phyloP scores from a whole-genome alignment of 2,113 vertebrate species.

The Crotalus helleri region DNA sequence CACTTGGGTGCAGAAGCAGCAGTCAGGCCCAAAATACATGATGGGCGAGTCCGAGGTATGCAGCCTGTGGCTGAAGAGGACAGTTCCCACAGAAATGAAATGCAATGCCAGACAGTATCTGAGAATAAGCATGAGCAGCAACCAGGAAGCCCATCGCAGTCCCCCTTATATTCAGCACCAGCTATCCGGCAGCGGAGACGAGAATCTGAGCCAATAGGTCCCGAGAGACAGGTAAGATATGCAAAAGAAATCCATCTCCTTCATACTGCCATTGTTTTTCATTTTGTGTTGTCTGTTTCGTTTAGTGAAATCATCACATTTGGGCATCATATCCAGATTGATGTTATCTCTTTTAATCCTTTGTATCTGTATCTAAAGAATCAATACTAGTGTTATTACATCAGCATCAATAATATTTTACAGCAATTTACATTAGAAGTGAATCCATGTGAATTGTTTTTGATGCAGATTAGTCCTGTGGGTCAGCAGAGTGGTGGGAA shows the following conservation, averaged over 20 bases:
- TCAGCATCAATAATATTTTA: not conserved
- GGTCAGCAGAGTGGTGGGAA: not conserved
- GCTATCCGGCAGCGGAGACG: constrained; percentile 82
- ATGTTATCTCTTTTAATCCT: not conserved
- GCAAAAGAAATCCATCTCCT: constrained; percentile 14
- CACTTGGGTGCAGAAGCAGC: constrained; percentile 75
- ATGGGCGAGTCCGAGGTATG: constrained; percentile 76
- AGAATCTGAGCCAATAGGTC: constrained; percentile 89
- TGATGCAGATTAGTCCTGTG: not conserved
- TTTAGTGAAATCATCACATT: constrained; percentile 10
- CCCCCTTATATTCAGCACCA: constrained; percentile 87
- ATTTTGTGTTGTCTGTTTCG: not conserved
- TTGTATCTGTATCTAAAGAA: constrained; percentile 7
- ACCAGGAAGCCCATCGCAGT: constrained; percentile 82
- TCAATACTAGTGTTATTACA: not conserved
- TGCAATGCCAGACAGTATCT: constrained; percentile 68
- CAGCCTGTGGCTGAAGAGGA: constrained; percentile 89
- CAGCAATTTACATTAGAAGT: not conserved
- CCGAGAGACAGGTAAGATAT: constrained; percentile 92
- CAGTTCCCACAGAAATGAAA: constrained; percentile 76
- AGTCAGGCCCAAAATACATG: constrained; percentile 80
- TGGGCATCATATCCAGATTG: not conserved
- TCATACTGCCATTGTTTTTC: constrained; percentile 15
- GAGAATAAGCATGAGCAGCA: constrained; percentile 65
- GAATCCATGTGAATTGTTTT: not conserved